Conservation (phyloP, 23 tunicate species). For the Clavelina lepadiformis region DNA sequence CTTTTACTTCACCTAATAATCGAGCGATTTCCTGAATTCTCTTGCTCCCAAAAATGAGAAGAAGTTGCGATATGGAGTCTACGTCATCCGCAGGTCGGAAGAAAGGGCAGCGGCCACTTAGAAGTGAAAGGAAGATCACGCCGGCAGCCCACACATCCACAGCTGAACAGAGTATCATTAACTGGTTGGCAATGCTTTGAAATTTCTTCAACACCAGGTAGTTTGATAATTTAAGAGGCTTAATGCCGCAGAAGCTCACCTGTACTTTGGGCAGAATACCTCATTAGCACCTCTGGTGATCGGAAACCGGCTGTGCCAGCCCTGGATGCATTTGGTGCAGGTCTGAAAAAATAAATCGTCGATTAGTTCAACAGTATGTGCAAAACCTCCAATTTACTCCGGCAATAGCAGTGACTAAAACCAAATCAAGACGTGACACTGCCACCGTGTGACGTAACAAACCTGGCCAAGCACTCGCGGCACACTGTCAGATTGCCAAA, state of each 20-base stretch:
- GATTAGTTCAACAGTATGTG: no score
- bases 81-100: conserved; percentile 73
- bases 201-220: background rate
- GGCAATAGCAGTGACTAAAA: no score
- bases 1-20: conserved; percentile 42
- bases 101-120: conserved; percentile 84
- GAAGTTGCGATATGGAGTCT: conserved; percentile 65
- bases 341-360: conserved; percentile 40
- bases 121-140: conserved; percentile 73
- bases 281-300: conserved; percentile 88
- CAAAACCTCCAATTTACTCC: no score
- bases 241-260: no score
- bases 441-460: background rate
- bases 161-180: conserved; percentile 27
- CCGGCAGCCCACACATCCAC: conserved; percentile 99
- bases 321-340: conserved; percentile 50
- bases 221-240: background rate
- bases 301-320: conserved; percentile 98
- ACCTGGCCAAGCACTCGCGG: conserved; percentile 59
- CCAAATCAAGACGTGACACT: no score
- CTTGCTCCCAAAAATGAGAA: conserved; percentile 63
- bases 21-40: conserved; percentile 64
- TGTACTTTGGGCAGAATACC: conserved; percentile 70
- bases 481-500: conserved; percentile 53
- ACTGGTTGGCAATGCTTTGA: no score